Percentiles rank a stretch among this genome's conserved stretches.
phyloP scores from a whole-genome alignment of 2,113 vertebrate species.

The Raja brachyura region DNA sequence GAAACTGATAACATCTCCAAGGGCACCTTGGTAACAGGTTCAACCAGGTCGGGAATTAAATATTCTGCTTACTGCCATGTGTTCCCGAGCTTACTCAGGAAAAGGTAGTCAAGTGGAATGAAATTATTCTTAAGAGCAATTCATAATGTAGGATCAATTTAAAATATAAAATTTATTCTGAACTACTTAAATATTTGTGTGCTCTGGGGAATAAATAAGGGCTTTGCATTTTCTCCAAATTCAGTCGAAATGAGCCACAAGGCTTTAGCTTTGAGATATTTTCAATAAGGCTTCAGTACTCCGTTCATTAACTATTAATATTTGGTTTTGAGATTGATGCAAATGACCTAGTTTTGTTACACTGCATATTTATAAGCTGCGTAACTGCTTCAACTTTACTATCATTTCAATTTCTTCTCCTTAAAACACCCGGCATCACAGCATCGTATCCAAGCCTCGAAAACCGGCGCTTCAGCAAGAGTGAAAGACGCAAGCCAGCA shows the following conservation, averaged over 20 bases:
- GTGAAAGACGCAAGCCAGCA: background rate
- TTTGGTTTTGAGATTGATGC: conserved; percentile 17
- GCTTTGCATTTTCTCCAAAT: background rate
- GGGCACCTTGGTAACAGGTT: background rate
- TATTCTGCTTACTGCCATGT: background rate
- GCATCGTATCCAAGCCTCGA: background rate
- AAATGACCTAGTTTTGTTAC: background rate
- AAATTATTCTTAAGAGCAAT: conserved; percentile 5
- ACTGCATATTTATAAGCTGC: background rate
- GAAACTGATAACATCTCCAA: background rate
- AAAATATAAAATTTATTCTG: background rate
- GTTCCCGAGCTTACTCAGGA: background rate
- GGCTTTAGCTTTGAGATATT: background rate
- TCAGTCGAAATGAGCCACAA: background rate
- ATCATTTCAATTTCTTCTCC: background rate
- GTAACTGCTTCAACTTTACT: background rate
- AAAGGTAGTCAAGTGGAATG: background rate
- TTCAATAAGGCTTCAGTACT: background rate
- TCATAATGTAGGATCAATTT: conserved; percentile 1
- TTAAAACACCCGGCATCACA: background rate
- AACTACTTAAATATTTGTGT: conserved; percentile 11
- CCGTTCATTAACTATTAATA: conserved; percentile 8
- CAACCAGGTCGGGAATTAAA: background rate
- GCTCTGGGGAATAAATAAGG: background rate
- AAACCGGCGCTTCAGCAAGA: background rate